Percentiles rank a stretch among this genome's conserved stretches.
These are phyloP conservation scores for Pelmatolapia mariae DNA, from an alignment of 2,113 vertebrate genomes.

Conservation along the genomic window DNA sequence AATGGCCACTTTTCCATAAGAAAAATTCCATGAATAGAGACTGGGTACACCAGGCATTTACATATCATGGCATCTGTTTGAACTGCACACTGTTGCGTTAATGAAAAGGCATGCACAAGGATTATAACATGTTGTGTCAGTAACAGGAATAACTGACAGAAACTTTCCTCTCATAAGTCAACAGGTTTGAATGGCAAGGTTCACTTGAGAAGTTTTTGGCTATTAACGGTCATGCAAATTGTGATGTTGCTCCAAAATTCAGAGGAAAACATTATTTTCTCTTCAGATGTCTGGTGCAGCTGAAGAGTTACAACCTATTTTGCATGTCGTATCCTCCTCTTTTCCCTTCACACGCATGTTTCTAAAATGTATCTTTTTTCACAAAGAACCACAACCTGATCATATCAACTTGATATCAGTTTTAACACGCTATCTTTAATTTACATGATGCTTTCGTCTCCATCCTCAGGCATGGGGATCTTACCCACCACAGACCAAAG, in stretches of 20 bases:
- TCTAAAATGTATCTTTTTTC: not conserved
- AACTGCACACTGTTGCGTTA: not conserved
- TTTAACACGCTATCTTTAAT: not conserved
- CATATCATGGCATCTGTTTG: not conserved
- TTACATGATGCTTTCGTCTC: not conserved
- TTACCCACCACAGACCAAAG: slow-evolving; percentile 39
- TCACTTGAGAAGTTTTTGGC: not conserved
- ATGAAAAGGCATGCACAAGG: not conserved
- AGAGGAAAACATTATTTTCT: not conserved
- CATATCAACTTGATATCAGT: not conserved
- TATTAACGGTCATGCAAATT: not conserved
- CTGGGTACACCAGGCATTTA: not conserved
- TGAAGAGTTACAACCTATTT: not conserved
- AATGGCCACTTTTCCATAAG: not conserved
- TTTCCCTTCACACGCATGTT: not conserved
- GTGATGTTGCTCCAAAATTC: not conserved
- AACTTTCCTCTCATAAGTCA: not conserved
- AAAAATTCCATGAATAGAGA: not conserved
- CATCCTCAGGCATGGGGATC: slow-evolving; percentile 54
- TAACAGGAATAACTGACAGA: not conserved
- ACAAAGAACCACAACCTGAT: not conserved
- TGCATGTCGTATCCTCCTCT: not conserved
- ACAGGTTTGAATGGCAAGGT: not conserved
- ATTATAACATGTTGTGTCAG: not conserved
- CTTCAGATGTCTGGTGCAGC: not conserved